Evolutionary conservation across 2,797 vertebrate genomes (phyloP), one percentile per base, ranked within the genome.

Genomic region (Urosaurus nigricauda): DNA sequence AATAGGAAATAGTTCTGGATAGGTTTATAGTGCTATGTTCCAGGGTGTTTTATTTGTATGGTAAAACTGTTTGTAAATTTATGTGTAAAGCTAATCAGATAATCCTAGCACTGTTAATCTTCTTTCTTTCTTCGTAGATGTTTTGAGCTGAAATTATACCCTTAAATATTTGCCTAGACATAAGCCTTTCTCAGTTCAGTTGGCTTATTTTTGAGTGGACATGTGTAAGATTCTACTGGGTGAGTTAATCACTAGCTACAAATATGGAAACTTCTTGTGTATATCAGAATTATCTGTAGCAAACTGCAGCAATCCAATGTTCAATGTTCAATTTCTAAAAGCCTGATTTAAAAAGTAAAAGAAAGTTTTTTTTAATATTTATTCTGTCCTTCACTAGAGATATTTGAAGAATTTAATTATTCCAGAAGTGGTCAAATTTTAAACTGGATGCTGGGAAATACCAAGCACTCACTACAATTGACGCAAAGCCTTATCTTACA

Each of bases 1-100:
- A 92, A 71, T 8, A 3, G 88, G n/a, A 68, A 35, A 90, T 92
- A 51, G 0, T 65, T 35, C n/a, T 70, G 89, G 87, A 83, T 21
- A 63, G 0, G 71, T 94, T 85, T 73, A 85, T 77, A 65, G 3
- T 88, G 35, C 88, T 70, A 51, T 79, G 84, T 9, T 65, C 13
- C 17, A 77, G 53, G 65, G 60, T 79, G 17, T 79, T 32, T 79
- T 58, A 35, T 79, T 53, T 47, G 47, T 9, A 2, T 0, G 2
- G 12, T 43, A 86, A 40, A 78, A 73, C 90, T 35, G 7, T 75
- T 40, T 11, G 85, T 56, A 85, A 81, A 73, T 9, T 3, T 88
- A 0, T 85, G 88, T n/a, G 1, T 11, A 63, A 2, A 87, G 5
- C 9, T 75, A 88, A 65, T 40, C 58, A 1, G 78, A 65, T 32